Percentiles rank a stretch among this genome's conserved stretches.
Conservation (phyloP, 1,140 invertebrate species). For the Atta cephalotes region DNA sequence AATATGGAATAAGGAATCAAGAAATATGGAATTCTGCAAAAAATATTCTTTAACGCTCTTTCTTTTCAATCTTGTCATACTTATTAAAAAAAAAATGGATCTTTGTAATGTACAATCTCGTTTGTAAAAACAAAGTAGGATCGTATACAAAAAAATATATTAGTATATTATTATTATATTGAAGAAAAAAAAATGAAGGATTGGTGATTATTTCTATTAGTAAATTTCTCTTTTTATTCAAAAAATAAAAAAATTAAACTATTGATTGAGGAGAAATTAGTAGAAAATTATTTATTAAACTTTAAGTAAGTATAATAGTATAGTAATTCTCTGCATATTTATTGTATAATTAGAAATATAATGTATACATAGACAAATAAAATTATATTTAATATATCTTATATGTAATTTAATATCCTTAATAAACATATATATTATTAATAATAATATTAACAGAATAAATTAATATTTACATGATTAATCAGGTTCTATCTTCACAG, state of each 20-base stretch:
- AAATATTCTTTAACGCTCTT: not conserved
- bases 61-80: not conserved
- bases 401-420: slow-evolving; percentile 2
- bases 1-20: not conserved
- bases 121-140: not conserved
- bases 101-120: not conserved
- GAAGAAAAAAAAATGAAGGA: not conserved
- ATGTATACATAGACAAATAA: not conserved
- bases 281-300: not conserved
- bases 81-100: not conserved
- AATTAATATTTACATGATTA: not conserved
- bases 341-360: not conserved
- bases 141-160: not conserved
- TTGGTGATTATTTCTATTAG: not conserved
- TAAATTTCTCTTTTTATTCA: not conserved
- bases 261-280: not conserved
- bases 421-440: not conserved
- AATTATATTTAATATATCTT: not conserved
- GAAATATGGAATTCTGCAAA: not conserved
- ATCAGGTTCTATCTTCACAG: not conserved
- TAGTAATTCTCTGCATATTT: not conserved
- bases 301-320: not conserved
- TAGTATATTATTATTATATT: too few relatives aligned
- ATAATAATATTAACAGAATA: not conserved
- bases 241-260: not conserved